Conservation (phyloP, 2,797 vertebrate species). For the Tapirus indicus region DNA sequence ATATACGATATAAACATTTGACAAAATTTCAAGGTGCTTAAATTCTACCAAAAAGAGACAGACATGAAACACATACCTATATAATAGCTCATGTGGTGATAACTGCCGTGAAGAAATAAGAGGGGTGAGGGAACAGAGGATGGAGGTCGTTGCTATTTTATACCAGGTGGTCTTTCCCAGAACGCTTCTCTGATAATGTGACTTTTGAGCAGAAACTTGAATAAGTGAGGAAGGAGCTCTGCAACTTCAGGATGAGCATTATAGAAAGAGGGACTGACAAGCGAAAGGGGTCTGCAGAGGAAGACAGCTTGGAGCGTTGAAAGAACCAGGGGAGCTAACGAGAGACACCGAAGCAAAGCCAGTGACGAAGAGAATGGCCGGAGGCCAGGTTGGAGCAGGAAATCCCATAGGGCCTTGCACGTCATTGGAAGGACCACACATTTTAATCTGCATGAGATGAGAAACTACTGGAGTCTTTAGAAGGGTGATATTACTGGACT, state of each 20-base stretch:
- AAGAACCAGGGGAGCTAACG: neutral
- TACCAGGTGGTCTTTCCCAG: neutral
- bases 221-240: neutral
- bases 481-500: neutral
- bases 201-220: neutral
- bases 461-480: neutral
- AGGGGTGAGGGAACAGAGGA: neutral
- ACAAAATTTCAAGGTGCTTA: neutral
- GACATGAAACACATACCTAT: neutral
- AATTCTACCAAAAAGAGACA: neutral
- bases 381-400: neutral
- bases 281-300: neutral
- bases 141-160: neutral
- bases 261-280: neutral
- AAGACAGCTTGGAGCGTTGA: neutral
- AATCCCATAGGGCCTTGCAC: too few species aligned
- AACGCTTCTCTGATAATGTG: neutral
- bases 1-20: neutral
- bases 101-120: neutral
- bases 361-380: neutral
- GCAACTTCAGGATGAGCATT: neutral
- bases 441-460: neutral
- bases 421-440: neutral
- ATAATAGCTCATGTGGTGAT: rapidly evolving
- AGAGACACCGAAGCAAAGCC: neutral